Percentiles rank a stretch among this genome's conserved stretches.
Evolutionary conservation across 2,113 vertebrate genomes (phyloP).

Genomic region (Mormoops blainvillei): DNA sequence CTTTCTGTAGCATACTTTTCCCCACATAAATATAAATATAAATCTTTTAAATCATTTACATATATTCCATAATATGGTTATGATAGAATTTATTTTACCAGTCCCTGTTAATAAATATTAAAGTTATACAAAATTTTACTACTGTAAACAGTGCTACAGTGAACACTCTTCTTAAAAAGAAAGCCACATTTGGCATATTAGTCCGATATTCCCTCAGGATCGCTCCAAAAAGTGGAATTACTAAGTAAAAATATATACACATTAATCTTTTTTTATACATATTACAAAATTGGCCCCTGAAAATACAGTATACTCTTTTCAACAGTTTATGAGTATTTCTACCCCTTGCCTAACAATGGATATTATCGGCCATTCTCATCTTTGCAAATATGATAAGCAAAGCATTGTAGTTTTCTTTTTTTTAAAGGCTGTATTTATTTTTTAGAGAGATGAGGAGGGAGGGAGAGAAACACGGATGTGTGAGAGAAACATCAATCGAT

Average conservation of each 20-base stretch:
- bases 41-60: neutral
- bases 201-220: neutral
- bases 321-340: neutral
- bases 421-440: too few species aligned
- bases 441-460: too few species aligned
- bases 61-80: neutral
- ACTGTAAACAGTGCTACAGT: neutral
- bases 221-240: neutral
- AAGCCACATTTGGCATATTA: neutral
- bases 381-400: slow-evolving; percentile 13
- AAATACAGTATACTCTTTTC: neutral
- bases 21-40: neutral
- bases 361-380: neutral
- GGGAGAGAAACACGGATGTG: too few species aligned
- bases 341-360: neutral
- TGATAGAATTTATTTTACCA: slow-evolving; percentile 28
- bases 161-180: neutral
- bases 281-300: neutral
- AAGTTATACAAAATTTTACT: neutral
- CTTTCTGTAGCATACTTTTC: neutral
- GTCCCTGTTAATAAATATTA: neutral
- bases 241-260: neutral
- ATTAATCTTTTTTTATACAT: neutral
- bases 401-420: slow-evolving; percentile 20
- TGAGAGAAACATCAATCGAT: too few species aligned